These are phyloP conservation scores for Drosophila ochracea DNA, from an alignment of 2,888 invertebrate genomes.

Conservation along the genomic window DNA sequence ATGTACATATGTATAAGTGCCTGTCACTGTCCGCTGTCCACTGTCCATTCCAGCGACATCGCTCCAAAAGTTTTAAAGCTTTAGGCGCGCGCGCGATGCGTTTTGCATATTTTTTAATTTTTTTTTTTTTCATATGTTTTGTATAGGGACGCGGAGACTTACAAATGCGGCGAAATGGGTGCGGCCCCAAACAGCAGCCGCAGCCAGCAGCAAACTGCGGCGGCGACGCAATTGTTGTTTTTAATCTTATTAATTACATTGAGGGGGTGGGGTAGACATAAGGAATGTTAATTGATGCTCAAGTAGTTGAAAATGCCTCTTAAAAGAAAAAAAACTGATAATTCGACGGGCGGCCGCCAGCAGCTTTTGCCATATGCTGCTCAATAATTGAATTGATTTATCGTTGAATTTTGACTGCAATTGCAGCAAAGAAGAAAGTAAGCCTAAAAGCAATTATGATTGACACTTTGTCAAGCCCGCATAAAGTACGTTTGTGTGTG, in stretches of 20 bases:
- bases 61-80: slow-evolving; percentile 62
- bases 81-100: slow-evolving; percentile 73
- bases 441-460: slow-evolving; percentile 69
- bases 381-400: slow-evolving; percentile 60
- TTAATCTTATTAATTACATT: slow-evolving; percentile 81
- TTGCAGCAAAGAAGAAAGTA: slow-evolving; percentile 51
- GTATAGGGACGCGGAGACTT: slow-evolving; percentile 28
- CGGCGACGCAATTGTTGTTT: slow-evolving; percentile 72
- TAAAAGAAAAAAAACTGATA: slow-evolving; percentile 33
- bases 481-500: slow-evolving; percentile 11
- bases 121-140: slow-evolving; percentile 35
- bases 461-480: slow-evolving; percentile 65
- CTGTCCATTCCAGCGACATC: slow-evolving; percentile 35
- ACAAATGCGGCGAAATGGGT: slow-evolving; percentile 56
- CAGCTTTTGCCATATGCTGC: slow-evolving; percentile 62
- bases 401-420: slow-evolving; percentile 50
- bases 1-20: slow-evolving; percentile 23
- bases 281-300: slow-evolving; percentile 74
- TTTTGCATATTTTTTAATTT: slow-evolving; percentile 71
- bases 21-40: slow-evolving; percentile 46
- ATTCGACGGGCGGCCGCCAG: slow-evolving; percentile 43
- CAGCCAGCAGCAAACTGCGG: slow-evolving; percentile 18
- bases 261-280: slow-evolving; percentile 10
- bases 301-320: slow-evolving; percentile 47
- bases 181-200: slow-evolving; percentile 67